Base-by-base conservation (phyloP, 1,140 invertebrate species). In the Drosophila murphyi region DNA sequence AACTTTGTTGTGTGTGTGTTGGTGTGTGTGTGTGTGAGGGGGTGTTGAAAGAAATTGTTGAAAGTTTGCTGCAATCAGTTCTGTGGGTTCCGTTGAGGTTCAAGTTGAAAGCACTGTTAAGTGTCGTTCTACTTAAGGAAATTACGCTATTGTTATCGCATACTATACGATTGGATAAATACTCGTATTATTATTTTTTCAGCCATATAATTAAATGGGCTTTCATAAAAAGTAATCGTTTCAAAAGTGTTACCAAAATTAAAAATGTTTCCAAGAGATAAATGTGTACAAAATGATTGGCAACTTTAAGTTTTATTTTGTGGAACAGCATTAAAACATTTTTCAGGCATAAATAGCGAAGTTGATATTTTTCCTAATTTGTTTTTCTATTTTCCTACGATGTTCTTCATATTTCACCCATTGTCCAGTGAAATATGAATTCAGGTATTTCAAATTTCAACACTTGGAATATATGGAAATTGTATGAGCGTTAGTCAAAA, bases 51-150 rank as follows among this genome's bases (percentile, higher is more conserved):
- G 60, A 57, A 64, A 57, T 34, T 56, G 61, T 37, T n/a, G 12
- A 80, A 77, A 52, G 55, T 76, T 83, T 62, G 50, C 55, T 59
- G 69, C 75, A 76, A 69, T 67, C 67, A 70, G 62, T 74, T 70
- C 39, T 71, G 61, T 69, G 32, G 47, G 6, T 43, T 55, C 43
- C 35, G 35, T 48, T 43, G 39, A 48, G 57, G 56, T 51, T 54
- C 12, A 65, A 71, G 52, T 63, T 51, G 56, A 64, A 61, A 82
- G 52, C 47, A 28, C 39, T 43, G 31, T 43, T 43, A 43, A 43
- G 39, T 43, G 39, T 43, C 39, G 39, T 43, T 43, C 39, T 43
- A 43, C 39, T 43, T 43, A 43, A 43, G 39, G 10, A 43, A 43
- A 43, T 43, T 43, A 43, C 39, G 39, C 10, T 43, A 43, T 43